Conservation (phyloP, 2,797 vertebrate species). For the Hybognathus amarus region DNA sequence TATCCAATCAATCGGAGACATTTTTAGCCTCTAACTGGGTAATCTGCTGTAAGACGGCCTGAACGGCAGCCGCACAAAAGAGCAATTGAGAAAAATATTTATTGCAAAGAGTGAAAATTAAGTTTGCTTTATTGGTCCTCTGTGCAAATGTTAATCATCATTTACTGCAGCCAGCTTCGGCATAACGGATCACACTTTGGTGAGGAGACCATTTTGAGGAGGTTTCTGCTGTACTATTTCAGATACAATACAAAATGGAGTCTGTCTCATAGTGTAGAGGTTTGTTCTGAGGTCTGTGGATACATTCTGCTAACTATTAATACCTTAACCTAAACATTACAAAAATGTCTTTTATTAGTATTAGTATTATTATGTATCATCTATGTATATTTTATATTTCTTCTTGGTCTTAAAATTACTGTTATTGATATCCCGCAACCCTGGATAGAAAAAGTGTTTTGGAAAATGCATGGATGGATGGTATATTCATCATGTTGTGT, state of each 20-base stretch:
- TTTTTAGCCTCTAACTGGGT: slow-evolving; percentile 87
- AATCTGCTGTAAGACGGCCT: slow-evolving; percentile 84
- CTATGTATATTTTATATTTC: neutral
- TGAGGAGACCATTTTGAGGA: slow-evolving; percentile 56
- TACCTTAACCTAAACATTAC: neutral
- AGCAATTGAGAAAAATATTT: slow-evolving; percentile 74
- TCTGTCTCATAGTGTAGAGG: neutral
- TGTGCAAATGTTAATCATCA: slow-evolving; percentile 75
- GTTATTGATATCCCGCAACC: neutral
- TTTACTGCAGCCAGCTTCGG: slow-evolving; percentile 62
- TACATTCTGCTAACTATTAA: neutral
- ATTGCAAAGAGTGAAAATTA: slow-evolving; percentile 48
- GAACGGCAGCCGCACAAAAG: slow-evolving; percentile 75
- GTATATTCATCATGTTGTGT: neutral
- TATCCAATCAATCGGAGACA: slow-evolving; percentile 82
- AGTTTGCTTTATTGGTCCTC: slow-evolving; percentile 80
- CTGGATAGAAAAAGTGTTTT: neutral
- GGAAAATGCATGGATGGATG: neutral
- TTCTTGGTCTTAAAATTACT: neutral
- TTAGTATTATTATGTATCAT: neutral
- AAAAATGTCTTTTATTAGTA: neutral
- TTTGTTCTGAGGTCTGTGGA: neutral
- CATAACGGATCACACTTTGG: neutral
- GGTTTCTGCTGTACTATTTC: slow-evolving; percentile 29
- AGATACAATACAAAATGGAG: slow-evolving; percentile 55